Base-by-base conservation (phyloP, 2,888 invertebrate genomes). In the Cynaeus angustus region DNA sequence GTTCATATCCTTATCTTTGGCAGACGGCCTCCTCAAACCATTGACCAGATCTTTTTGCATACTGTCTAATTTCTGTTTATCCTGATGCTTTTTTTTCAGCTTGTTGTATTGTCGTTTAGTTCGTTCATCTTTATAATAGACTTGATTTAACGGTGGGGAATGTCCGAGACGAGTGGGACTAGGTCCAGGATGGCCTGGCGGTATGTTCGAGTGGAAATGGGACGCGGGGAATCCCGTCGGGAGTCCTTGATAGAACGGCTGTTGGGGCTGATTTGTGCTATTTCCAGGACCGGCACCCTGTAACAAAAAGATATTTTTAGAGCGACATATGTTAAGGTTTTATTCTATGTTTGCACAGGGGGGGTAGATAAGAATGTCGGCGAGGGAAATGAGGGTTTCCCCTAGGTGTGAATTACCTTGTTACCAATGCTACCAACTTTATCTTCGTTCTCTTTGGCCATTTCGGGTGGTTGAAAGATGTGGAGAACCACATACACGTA, bases 71-170 rank as follows among this genome's bases (percentile, higher is more conserved):
- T 82, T 83, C 72, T 84, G 84, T 73, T 85, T 85, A 64, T 84
- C 84, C 81, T 94, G 93, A 75, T 93, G 85, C 85, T 94, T 94
- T 79, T 91, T 90, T 83, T 91, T 90, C 78, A 94, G 87, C 85
- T 94, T 94, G 73, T 89, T 90, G 82, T 92, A 91, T 83, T 93
- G 93, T 72, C 92, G 87, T 81, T 93, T 93, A 43, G 92, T 89
- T 78, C 94, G 88, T 84, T 94, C 94, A 83, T 94, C 93, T 83
- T 94, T 92, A 81, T 91, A 92, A 84, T 88, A 91, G 69, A 77
- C 75, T 58, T 70, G 88, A 52, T 91, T 90, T 62, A 91, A 91
- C 45, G 89, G 89, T 68, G 89, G 88, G 74, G 91, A 91, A 85
- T 90, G 91, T 77, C 91, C 91, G 85, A 90, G 88, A 81, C 91